Evolutionary conservation across 2,113 vertebrate species (phyloP).

Genomic region (Sphaerodactylus townsendi): DNA sequence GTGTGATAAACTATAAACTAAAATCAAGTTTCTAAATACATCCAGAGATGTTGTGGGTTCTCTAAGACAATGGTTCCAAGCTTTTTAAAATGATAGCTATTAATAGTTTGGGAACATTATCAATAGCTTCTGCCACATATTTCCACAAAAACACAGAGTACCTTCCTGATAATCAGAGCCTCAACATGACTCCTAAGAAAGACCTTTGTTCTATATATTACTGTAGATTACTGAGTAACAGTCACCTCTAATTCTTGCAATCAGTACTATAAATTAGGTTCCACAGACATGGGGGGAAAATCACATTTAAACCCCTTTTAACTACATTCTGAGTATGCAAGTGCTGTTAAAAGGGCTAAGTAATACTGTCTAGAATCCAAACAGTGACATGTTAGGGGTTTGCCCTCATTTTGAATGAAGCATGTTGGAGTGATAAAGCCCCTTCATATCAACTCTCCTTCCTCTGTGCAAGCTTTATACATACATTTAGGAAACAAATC

Average conservation of each 20-base stretch:
- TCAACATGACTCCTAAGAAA: not conserved
- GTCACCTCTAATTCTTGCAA: not conserved
- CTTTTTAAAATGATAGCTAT: not conserved
- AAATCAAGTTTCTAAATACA: conserved; percentile 24
- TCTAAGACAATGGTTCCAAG: not conserved
- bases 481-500: too few relatives aligned
- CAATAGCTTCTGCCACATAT: not conserved
- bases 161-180: not conserved
- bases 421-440: too few relatives aligned
- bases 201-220: not conserved
- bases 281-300: not conserved
- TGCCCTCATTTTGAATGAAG: too few relatives aligned
- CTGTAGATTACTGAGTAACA: not conserved
- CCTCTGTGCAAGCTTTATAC: too few relatives aligned
- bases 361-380: not conserved
- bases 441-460: too few relatives aligned
- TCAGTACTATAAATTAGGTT: not conserved
- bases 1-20: conserved; percentile 1
- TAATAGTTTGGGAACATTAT: not conserved
- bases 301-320: not conserved
- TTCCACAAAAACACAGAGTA: not conserved
- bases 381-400: not conserved
- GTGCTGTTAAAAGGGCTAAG: not conserved
- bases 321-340: not conserved
- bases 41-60: not conserved